These are phyloP conservation scores for Crematogaster levior DNA, from an alignment of 2,888 invertebrate genomes.

Conservation along the genomic window DNA sequence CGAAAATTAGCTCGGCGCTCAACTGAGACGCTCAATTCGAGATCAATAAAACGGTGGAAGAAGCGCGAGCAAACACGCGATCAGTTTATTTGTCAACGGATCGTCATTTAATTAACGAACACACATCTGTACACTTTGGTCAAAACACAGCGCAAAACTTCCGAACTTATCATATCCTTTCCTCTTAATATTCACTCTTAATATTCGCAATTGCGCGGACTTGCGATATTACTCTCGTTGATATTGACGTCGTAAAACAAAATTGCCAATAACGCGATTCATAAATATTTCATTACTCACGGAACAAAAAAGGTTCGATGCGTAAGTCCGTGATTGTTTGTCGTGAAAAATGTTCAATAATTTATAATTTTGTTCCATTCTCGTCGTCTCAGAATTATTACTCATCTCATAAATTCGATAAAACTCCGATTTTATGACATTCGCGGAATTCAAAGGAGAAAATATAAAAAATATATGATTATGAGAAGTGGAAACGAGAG, in stretches of 20 bases:
- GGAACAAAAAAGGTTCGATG: neutral
- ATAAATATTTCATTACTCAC: constrained; percentile 5
- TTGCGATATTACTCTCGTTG: neutral
- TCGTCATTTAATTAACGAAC: constrained; percentile 42
- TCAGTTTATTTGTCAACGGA: constrained; percentile 37
- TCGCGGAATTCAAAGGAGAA: neutral
- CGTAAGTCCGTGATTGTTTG: neutral
- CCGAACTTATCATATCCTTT: constrained; percentile 1
- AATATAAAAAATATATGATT: neutral
- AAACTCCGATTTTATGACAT: neutral
- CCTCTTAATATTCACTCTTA: neutral
- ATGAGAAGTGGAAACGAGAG: neutral
- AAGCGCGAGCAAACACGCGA: constrained; percentile 6
- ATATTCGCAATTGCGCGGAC: neutral
- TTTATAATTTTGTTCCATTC: too few relatives aligned
- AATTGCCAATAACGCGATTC: neutral
- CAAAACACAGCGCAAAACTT: neutral
- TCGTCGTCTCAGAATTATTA: too few relatives aligned
- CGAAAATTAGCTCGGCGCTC: constrained; percentile 46
- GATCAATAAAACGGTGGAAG: constrained; percentile 24
- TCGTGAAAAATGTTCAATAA: too few relatives aligned
- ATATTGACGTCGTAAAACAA: neutral
- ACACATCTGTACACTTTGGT: neutral
- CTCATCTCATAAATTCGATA: too few relatives aligned
- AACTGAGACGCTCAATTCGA: neutral